A percentile compares a stretch with the other conserved stretches of the same genome.
phyloP scores from a whole-genome alignment of 1,140 invertebrate species.

The Caligus rogercresseyi region DNA sequence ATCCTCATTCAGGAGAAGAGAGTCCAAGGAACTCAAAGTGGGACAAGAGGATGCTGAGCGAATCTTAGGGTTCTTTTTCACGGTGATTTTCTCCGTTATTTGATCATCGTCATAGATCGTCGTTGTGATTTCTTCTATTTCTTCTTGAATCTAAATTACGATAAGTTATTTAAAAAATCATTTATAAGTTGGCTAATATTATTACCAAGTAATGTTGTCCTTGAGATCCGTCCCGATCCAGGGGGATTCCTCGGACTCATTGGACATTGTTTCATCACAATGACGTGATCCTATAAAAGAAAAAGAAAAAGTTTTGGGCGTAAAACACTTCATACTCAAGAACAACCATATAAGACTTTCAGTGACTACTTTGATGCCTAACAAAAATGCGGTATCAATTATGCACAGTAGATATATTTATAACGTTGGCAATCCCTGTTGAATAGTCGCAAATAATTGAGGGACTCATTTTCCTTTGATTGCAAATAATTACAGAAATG shows the following conservation, averaged over 20 bases:
- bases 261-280: neutral
- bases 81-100: constrained; percentile 15
- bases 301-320: too few relatives aligned
- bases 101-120: constrained; percentile 21
- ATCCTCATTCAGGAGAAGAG: constrained; percentile 24
- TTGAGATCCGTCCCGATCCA: neutral
- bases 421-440: too few relatives aligned
- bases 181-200: neutral
- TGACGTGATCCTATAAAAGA: neutral
- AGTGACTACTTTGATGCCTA: too few relatives aligned
- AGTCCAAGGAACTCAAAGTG: constrained; percentile 19
- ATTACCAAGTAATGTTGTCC: neutral
- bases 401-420: too few relatives aligned
- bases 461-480: too few relatives aligned
- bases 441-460: too few relatives aligned
- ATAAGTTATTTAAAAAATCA: neutral
- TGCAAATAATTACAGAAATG: too few relatives aligned
- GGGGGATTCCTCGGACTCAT: neutral
- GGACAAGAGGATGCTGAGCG: constrained; percentile 17
- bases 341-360: too few relatives aligned
- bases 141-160: neutral
- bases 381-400: too few relatives aligned
- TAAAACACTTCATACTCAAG: too few relatives aligned
- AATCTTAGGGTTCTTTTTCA: constrained; percentile 17
- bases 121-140: constrained; percentile 31